Conservation (phyloP, 2,888 invertebrate genomes). For the Corythucha ciliata region DNA sequence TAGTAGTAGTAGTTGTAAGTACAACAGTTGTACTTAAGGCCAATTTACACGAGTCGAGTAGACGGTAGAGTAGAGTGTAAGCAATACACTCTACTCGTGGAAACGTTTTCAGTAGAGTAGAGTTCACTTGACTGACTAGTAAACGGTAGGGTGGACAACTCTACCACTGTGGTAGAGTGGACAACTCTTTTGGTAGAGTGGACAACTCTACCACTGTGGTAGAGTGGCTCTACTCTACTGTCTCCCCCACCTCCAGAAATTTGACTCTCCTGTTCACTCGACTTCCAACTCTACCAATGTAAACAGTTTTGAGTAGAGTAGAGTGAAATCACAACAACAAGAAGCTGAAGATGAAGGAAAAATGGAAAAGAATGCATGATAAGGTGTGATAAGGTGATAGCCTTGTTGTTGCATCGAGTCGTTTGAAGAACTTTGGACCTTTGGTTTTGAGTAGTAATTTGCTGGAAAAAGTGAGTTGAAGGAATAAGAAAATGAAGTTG, state of each 20-base stretch:
- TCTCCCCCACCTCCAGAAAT: conserved; percentile 1
- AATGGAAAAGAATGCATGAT: not conserved
- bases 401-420: not conserved
- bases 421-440: not conserved
- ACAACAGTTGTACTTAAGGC: too few relatives aligned
- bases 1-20: too few relatives aligned
- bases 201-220: too few relatives aligned
- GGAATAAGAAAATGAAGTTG: conserved; percentile 41
- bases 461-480: conserved; percentile 8
- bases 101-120: too few relatives aligned
- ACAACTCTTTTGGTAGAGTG: too few relatives aligned
- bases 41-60: too few relatives aligned
- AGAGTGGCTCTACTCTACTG: conserved; percentile 6
- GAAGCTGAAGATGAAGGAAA: conserved; percentile 7
- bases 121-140: too few relatives aligned
- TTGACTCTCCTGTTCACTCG: not conserved
- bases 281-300: not conserved
- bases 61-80: too few relatives aligned
- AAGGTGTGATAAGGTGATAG: too few relatives aligned
- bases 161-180: too few relatives aligned
- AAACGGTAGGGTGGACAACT: too few relatives aligned
- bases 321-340: conserved; percentile 1
- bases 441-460: conserved; percentile 2
- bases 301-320: conserved; percentile 14
- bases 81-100: too few relatives aligned